Evolutionary conservation across 2,797 vertebrate species (phyloP).

Genomic region (Pipistrellus nathusii): DNA sequence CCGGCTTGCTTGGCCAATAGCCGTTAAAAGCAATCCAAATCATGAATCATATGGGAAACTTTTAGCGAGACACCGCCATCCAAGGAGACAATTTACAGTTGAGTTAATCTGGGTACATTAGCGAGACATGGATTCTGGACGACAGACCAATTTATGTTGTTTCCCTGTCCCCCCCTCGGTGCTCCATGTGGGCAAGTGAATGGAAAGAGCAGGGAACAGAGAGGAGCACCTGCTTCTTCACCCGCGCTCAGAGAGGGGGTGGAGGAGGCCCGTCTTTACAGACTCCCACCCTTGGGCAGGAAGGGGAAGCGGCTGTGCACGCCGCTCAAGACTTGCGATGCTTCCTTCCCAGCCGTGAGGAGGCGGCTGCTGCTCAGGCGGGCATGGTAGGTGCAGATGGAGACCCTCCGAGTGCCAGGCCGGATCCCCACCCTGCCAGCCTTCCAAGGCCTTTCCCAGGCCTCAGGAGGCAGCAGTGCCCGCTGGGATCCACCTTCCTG

Average conservation of each 20-base stretch:
- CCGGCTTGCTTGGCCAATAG: slow-evolving; percentile 99
- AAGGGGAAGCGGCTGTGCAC: background rate
- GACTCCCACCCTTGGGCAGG: slow-evolving; percentile 48
- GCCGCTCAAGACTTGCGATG: background rate
- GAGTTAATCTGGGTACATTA: slow-evolving; percentile 99
- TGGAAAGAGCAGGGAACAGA: slow-evolving; percentile 92
- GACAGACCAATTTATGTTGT: slow-evolving; percentile 98
- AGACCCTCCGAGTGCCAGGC: background rate
- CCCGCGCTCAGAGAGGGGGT: slow-evolving; percentile 7
- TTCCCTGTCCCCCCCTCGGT: slow-evolving; percentile 93
- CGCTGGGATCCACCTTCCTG: background rate
- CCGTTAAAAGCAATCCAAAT: slow-evolving; percentile 99
- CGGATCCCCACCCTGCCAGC: background rate
- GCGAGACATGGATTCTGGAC: slow-evolving; percentile 96
- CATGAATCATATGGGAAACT: slow-evolving; percentile 99
- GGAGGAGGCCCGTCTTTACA: slow-evolving; percentile 7
- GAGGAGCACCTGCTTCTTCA: slow-evolving; percentile 87
- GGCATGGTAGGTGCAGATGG: background rate
- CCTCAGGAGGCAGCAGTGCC: background rate
- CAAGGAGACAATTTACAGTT: slow-evolving; percentile 99
- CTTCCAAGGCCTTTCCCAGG: background rate
- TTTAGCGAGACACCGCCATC: slow-evolving; percentile 98
- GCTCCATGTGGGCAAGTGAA: slow-evolving; percentile 95
- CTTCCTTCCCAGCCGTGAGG: background rate
- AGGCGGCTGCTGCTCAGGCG: background rate